Base-by-base conservation (phyloP, 1,140 invertebrate species). In the Eurosta solidaginis region DNA sequence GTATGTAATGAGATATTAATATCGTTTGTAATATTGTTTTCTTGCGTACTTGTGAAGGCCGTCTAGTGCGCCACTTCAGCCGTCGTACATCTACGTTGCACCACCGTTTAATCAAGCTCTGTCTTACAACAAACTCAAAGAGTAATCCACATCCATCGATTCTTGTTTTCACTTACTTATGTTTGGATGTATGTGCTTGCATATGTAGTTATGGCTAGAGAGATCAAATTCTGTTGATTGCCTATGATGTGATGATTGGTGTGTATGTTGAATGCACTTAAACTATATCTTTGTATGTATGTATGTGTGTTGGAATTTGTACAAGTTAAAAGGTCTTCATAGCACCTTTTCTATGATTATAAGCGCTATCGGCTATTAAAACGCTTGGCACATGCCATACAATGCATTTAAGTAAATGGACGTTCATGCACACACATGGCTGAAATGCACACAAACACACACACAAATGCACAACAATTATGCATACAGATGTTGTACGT, bases 11-110 rank as follows among this genome's bases (percentile, higher is more conserved):
- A 17, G 3, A 59, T 33, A 22, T 29, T 29, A 59, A 29, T 10
- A 22, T 36, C 20, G 33, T 7, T 33, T 14, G n/a, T 47, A 25
- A 20, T 1, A 45, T 36, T 36, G 3, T 74, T 10, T 10, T 29
- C 45, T 47, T 75, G 25, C 44, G 74, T 75, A 75, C 74, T 75
- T 75, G 74, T 75, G 74, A 75, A 75, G 74, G 74, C 74, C 74
- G 74, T 47, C 44, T 47, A 47, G 44, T 29, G 40, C 20, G 42
- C 25, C 42, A 42, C 36, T 29, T 40, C 20, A 7, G 42, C 44
- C 12, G 25, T 20, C n/a, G n/a, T n/a, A n/a, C n/a, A n/a, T n/a
- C n/a, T n/a, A n/a, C n/a, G n/a, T n/a, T n/a, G n/a, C n/a, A n/a
- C n/a, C n/a, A n/a, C n/a, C n/a, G n/a, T n/a, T n/a, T n/a, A n/a